Evolutionary conservation across 2,113 vertebrate genomes (phyloP), one percentile per base, ranked within the genome.

Genomic region (Corapipo altera): DNA sequence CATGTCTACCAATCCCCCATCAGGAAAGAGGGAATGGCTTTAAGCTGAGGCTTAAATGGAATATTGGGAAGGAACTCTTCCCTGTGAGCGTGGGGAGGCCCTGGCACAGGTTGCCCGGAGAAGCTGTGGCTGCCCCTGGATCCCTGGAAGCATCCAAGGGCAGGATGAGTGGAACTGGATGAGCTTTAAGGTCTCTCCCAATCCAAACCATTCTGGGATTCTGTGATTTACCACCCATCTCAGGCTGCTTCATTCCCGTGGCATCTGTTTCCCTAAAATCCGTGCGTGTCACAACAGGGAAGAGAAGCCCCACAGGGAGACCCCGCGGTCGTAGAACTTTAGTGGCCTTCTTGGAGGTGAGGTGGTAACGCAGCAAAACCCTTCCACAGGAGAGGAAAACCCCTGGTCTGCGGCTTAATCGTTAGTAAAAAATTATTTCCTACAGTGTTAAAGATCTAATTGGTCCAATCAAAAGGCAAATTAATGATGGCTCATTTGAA

Each of bases 401-500:
- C 86, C 91, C 54, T 3, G 1, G 24, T 35, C 91, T 82, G 91
- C 91, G 21, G 94, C 83, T 90, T 79, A 81, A 93, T 79, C 58
- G 11, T 92, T 93, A 91, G 90, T 76, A 92, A 94, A 91, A 96
- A 95, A 94, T 71, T 78, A 88, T 96, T 95, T 97, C 91, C 87
- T 78, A 39, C 64, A 71, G 94, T 92, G 94, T 72, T 91, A 43
- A 65, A 65, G 95, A 96, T 89, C 85, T 97, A 96, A 97, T 96
- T 95, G 96, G 88, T 88, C 95, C 79, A 94, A 94, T 95, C 84
- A 81, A 93, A 95, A 94, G 95, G 93, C 94, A 97, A 89, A 92
- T 97, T 96, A 95, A 97, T 83, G 93, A 83, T 11, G 15, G 89
- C 95, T 97, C 93, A 48, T 97, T 96, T 93, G 95, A 72, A 88